These are phyloP conservation scores for Sciurus niger DNA, from an alignment of 2,113 vertebrate species.

Conservation along the genomic window DNA sequence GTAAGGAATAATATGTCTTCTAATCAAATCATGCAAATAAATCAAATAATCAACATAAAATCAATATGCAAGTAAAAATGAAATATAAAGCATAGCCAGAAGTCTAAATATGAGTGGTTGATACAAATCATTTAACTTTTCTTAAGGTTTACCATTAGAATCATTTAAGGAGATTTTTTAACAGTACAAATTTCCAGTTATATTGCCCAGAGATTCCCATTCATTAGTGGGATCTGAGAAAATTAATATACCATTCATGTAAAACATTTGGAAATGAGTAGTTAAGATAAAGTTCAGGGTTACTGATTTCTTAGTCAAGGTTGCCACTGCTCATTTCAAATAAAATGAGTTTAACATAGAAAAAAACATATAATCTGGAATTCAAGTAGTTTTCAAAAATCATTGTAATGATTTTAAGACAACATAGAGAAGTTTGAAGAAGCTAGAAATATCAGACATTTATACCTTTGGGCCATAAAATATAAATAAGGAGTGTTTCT, in stretches of 20 bases:
- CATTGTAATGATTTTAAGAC: not conserved
- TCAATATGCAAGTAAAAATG: slow-evolving; percentile 69
- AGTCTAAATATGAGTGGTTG: slow-evolving; percentile 46
- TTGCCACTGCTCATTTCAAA: not conserved
- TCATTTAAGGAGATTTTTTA: not conserved
- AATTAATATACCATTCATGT: not conserved
- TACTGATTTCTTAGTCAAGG: not conserved
- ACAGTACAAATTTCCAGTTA: not conserved
- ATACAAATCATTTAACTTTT: slow-evolving; percentile 65
- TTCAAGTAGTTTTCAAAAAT: slow-evolving; percentile 24
- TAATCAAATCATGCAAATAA: slow-evolving; percentile 79
- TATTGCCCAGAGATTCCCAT: not conserved
- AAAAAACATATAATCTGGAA: slow-evolving; percentile 4
- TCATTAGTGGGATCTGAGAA: not conserved
- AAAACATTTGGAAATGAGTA: slow-evolving; percentile 44
- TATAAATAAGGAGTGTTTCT: not conserved
- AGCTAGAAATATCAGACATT: not conserved
- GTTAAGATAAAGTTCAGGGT: not conserved
- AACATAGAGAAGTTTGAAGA: not conserved
- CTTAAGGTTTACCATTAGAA: slow-evolving; percentile 1
- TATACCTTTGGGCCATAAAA: not conserved
- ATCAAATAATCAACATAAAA: slow-evolving; percentile 78
- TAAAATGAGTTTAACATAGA: slow-evolving; percentile 10
- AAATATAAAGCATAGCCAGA: slow-evolving; percentile 70
- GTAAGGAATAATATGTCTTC: slow-evolving; percentile 59